Base-by-base conservation (phyloP, 2,797 vertebrate genomes). In the Pelodytes ibericus region DNA sequence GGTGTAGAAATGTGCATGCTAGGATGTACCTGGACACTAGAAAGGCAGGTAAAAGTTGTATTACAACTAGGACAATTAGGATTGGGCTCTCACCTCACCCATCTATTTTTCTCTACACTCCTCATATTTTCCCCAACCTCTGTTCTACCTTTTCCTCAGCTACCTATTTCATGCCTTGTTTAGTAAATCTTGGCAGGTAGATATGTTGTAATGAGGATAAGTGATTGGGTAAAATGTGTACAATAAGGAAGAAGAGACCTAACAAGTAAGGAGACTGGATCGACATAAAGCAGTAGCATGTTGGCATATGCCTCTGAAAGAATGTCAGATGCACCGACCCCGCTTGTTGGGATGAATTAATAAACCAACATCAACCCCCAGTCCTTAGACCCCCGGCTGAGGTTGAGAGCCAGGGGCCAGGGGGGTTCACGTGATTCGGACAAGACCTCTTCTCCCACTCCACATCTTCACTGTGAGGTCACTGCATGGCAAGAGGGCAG, bases 381-480 rank as follows among this genome's bases (percentile, higher is more conserved):
- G 74, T 9, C 74, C 80, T 77, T 64, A 47, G 22, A 68, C 71
- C 71, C 75, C 79, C 79, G 82, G 74, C 82, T 0, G 83, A 85
- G 78, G 82, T 79, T 57, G 5, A 57, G 53, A 8, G 39, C 16
- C 29, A 41, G 53, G 25, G 33, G 53, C n/a, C 7, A 22, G 15
- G 24, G 51, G 22, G 49, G 61, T n/a, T 74, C 72, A 74, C 33
- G 49, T 74, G 22, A 53, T 69, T 27, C 58, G 29, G 0, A 81
- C 0, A 1, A 86, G 87, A n/a, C 86, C 70, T 73, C 88, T 86
- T 83, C 89, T 89, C 4, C 81, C 71, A 0, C 85, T 90, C 95
- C 96, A 98, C 86, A 98, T 92, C 93, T 98, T 98, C 91, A 97
- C 96, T 11, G 92, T 95, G 90, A 92, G 91, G 92, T 98, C 96